Conservation (phyloP, 37 sponge, comb jelly and placozoan genomes). For the Dysidea cf. avara region DNA sequence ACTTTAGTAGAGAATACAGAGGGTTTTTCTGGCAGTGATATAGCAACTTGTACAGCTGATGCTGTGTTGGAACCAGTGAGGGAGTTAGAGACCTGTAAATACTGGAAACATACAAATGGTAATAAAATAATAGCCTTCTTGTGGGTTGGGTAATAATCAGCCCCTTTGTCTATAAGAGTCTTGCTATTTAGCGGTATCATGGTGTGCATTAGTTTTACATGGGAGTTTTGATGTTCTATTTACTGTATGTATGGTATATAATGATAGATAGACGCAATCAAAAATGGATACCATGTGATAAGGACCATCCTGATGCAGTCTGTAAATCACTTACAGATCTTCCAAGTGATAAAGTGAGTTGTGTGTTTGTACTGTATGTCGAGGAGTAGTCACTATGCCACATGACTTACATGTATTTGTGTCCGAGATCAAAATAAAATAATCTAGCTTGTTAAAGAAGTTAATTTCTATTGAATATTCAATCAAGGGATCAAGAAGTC, state of each 20-base stretch:
- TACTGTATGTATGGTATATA: neutral
- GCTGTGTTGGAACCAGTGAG: conserved; percentile 73
- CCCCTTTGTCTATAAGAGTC: conserved; percentile 4
- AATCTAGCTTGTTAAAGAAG: no score
- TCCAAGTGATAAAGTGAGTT: conserved; percentile 31
- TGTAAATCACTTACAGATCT: conserved; percentile 18
- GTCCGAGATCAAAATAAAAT: no score
- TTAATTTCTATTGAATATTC: no score
- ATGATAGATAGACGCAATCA: neutral
- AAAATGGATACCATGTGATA: conserved; percentile 13
- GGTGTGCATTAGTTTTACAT: neutral
- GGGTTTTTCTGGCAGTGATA: conserved; percentile 84
- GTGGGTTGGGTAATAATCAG: neutral
- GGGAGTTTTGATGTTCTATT: neutral
- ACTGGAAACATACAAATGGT: conserved; percentile 43
- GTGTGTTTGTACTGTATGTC: neutral
- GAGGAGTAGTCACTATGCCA: neutral
- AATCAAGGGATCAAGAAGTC: no score
- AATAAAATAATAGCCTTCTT: neutral
- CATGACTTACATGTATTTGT: no score
- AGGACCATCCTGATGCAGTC: conserved; percentile 18
- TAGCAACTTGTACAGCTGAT: conserved; percentile 64
- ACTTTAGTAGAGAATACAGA: conserved; percentile 46
- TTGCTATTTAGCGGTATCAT: neutral
- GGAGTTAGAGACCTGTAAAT: conserved; percentile 51